Base-by-base conservation (phyloP, 2,113 vertebrate species). In the Brachyhypopomus gauderio region DNA sequence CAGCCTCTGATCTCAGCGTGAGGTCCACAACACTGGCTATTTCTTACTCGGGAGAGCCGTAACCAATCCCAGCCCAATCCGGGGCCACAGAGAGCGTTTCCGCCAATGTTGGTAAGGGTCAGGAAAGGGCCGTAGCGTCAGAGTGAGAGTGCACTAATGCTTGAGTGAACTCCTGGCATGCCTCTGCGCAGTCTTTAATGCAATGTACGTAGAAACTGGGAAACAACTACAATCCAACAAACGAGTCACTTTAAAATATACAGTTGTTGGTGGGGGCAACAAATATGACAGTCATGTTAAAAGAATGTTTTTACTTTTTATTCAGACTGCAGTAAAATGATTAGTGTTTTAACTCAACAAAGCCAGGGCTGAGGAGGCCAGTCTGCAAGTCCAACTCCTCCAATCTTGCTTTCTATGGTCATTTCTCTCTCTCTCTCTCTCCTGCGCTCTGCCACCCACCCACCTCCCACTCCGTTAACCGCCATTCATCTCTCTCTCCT, bases 401-500 rank as follows among this genome's bases (percentile, higher is more conserved):
- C 12, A 36, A 7, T 56, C 22, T 73, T 16, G 66, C 27, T 64
- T 11, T 64, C 5, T 36, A 16, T 72, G 0, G 41, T 59, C 30
- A 17, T 78, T 72, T 80, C 69, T 52, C 20, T 73, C 17, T 63
- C 23, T 41, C 59, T 30, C 41, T 56, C 22, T 73, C 71, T 78
- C n/a, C 11, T 38, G 48, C 55, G 71, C 62, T 41, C 23, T 66
- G 25, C 59, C 27, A 69, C 78, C 52, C 72, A 67, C 8, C 56
- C 48, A 30, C 52, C 75, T 76, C 8, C 56, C 48, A 23, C 5
- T 78, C 67, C 60, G 71, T 74, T 63, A 71, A 30, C 36, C 3
- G n/a, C 66, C 34, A 27, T 93, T 92, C 91, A 90, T 91, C 86
- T 83, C 89, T 63, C 27, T 80, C 59, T 80, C 72, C 52, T 63